Percentiles rank a stretch among this genome's conserved stretches.
Evolutionary conservation across 2,113 vertebrate genomes (phyloP).

Genomic region (Pelvicachromis taeniatus): DNA sequence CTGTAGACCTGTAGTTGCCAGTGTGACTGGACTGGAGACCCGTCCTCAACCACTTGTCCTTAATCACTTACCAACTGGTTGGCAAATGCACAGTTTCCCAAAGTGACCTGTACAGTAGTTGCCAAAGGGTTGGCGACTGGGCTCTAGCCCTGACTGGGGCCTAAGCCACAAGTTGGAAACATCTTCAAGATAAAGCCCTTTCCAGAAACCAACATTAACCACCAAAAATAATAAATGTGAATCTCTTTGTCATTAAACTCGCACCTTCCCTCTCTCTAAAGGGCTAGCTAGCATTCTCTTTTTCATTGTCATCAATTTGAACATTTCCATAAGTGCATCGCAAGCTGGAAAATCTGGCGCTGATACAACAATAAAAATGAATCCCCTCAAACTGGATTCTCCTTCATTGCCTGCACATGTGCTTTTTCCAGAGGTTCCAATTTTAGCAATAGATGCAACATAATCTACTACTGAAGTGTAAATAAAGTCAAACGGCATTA

Average conservation of each 20-base stretch:
- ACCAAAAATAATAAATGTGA: neutral
- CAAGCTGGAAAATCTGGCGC: neutral
- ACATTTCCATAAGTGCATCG: neutral
- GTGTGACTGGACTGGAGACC: neutral
- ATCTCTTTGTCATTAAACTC: neutral
- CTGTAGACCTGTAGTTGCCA: neutral
- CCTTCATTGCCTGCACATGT: neutral
- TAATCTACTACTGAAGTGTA: neutral
- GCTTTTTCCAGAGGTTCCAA: neutral
- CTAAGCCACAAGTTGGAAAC: neutral
- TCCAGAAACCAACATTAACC: neutral
- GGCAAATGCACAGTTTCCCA: neutral
- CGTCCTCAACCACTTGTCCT: neutral
- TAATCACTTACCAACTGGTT: neutral
- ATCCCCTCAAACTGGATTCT: neutral
- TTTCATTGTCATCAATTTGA: neutral
- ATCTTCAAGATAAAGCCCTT: neutral
- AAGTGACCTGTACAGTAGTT: neutral
- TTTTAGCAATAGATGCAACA: neutral
- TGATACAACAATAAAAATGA: neutral
- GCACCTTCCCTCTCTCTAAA: neutral
- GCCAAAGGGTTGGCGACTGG: neutral
- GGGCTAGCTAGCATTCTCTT: neutral
- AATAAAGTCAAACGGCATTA: neutral
- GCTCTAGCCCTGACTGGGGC: neutral